Evolutionary conservation across 2,888 invertebrate species (phyloP).

Genomic region (Andricus quercusramuli): DNA sequence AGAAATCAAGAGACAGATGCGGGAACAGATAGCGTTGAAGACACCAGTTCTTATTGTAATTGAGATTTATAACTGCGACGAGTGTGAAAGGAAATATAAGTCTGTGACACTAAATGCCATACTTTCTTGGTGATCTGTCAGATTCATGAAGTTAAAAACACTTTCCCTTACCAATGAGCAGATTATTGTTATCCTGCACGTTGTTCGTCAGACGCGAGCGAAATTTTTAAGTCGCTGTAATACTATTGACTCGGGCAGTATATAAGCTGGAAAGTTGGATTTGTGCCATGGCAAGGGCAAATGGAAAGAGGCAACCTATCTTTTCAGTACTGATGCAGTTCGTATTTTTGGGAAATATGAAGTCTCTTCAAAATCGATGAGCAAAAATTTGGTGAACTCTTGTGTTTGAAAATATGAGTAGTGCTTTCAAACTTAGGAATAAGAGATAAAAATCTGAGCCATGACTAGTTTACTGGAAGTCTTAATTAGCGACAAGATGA

Average conservation of each 20-base stretch:
- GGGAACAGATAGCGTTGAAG: not conserved
- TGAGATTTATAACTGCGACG: not conserved
- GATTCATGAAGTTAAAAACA: not conserved
- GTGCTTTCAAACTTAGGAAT: no score
- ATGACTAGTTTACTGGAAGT: no score
- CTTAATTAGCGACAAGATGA: no score
- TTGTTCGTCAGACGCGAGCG: not conserved
- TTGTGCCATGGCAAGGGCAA: not conserved
- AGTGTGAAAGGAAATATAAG: not conserved
- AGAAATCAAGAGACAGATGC: not conserved
- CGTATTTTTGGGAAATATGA: not conserved
- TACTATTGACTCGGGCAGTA: not conserved
- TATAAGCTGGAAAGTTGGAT: not conserved
- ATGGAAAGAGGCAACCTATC: not conserved
- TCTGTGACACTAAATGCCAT: not conserved
- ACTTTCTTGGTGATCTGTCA: not conserved
- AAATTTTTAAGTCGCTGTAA: not conserved
- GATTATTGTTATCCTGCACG: conserved; percentile 7
- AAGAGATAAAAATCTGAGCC: no score
- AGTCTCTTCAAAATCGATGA: not conserved
- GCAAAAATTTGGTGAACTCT: not conserved
- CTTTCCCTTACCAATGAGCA: conserved; percentile 2
- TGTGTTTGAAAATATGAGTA: not conserved
- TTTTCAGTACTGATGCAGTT: not conserved
- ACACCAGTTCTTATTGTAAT: not conserved